phyloP scores from a whole-genome alignment of 1,140 invertebrate species.

The Homalodisca vitripennis region DNA sequence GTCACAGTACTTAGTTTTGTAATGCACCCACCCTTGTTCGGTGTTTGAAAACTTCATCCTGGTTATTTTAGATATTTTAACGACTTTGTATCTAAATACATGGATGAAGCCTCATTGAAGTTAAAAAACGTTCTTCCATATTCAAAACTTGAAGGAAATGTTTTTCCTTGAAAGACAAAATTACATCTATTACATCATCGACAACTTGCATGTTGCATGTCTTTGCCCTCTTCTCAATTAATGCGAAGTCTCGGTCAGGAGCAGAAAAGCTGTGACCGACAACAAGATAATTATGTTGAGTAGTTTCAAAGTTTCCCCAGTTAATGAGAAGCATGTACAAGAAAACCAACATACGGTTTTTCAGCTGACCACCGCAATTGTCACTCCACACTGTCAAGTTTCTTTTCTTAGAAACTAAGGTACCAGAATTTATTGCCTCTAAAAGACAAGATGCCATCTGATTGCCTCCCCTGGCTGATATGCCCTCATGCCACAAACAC shows the following conservation, averaged over 20 bases:
- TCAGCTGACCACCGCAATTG: background rate
- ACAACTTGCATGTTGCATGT: background rate
- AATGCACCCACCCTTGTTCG: too few species aligned
- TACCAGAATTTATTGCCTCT: background rate
- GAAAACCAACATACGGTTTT: too few species aligned
- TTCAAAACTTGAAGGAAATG: background rate
- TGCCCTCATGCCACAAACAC: constrained; percentile 37
- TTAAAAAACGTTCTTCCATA: background rate
- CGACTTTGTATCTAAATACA: background rate
- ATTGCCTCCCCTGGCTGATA: constrained; percentile 28
- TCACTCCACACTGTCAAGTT: constrained; percentile 6
- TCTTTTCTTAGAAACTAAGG: background rate
- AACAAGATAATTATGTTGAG: constrained; percentile 2
- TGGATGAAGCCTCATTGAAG: background rate
- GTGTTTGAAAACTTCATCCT: background rate
- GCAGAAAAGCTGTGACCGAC: background rate
- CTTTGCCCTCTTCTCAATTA: background rate
- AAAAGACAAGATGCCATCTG: constrained; percentile 15
- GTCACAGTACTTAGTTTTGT: too few species aligned
- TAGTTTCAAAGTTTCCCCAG: too few species aligned
- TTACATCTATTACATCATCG: background rate
- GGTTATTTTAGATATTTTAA: background rate
- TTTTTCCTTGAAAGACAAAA: background rate
- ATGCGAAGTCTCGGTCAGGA: background rate
- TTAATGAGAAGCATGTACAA: too few species aligned